Evolutionary conservation across 2,888 invertebrate genomes (phyloP), one percentile per base, ranked within the genome.

Genomic region (Cheilosia vulpina): DNA sequence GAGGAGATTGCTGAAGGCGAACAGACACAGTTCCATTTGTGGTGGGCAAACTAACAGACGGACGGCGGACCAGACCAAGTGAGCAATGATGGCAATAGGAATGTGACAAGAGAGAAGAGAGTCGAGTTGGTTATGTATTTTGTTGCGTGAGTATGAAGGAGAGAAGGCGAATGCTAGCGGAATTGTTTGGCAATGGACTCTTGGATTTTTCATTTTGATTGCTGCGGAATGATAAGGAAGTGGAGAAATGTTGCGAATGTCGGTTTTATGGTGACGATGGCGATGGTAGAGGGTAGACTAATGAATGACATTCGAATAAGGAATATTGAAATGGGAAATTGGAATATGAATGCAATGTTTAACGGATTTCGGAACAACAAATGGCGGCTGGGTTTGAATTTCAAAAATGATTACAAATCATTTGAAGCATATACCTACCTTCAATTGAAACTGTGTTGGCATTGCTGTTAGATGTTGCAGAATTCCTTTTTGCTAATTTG

Each of bases 211-310:
- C 15, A n/a, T 55, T 73, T 78, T 81, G 62, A 66, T 58, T 38
- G 24, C 17, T 52, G 15, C 47, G 71, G 58, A 65, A 82, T 31
- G 52, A 27, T n/a, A 19, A 11, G 0, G n/a, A 58, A 66, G 17
- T 50, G 65, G 52, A 66, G 13, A 45, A 71, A 65, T 76, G 58
- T 71, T 75, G 47, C 75, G 65, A 75, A 75, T 41, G 63, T 41
- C 38, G 13, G 3, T 52, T 52, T 13, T 24, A 57, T 34, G 19
- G 57, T 38, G 27, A 21, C 17, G 47, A 7, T 4, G 34, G 6
- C 15, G 2, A 34, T 17, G 27, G 27, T 21, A 21, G 21, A n/a
- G n/a, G n/a, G n/a, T 24, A 4, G 24, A 4, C 24, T 24, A 2
- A 31, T 1, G 9, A 31, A 9, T 31, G 31, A 0, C 9, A 31